phyloP scores from a whole-genome alignment of 2,797 vertebrate species.

The Gallinago stenura region DNA sequence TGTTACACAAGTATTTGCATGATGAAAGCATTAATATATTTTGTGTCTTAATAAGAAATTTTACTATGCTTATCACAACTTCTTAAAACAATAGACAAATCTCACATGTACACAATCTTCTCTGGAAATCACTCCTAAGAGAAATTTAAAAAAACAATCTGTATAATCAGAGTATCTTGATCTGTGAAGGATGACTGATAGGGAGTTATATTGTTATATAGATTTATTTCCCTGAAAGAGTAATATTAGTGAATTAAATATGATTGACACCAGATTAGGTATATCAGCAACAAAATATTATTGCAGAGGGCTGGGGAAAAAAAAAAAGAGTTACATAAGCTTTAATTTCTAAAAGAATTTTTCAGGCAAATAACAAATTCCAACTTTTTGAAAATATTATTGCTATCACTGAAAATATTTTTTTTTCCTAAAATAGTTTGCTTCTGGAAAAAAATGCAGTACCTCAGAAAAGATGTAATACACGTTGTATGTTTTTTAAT shows the following conservation, averaged over 20 bases:
- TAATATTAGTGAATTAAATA: neutral
- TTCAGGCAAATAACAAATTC: neutral
- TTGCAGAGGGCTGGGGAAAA: neutral
- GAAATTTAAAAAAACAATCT: neutral
- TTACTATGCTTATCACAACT: neutral
- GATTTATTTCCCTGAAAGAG: neutral
- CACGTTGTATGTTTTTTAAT: neutral
- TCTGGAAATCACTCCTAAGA: neutral
- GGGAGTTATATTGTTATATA: neutral
- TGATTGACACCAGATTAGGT: neutral
- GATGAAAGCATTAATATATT: neutral
- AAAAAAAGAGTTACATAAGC: neutral
- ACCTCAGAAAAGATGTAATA: neutral
- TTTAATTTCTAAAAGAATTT: neutral
- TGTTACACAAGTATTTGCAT: neutral
- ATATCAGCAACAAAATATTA: neutral
- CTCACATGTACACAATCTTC: neutral
- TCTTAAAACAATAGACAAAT: neutral
- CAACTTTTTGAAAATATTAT: neutral
- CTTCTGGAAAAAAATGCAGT: neutral
- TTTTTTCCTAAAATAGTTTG: neutral
- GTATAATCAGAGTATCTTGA: neutral
- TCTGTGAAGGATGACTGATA: neutral
- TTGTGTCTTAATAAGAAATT: neutral
- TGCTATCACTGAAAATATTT: fast-evolving